phyloP scores from a whole-genome alignment of 1,140 invertebrate species.

The Platorchestia sp. region DNA sequence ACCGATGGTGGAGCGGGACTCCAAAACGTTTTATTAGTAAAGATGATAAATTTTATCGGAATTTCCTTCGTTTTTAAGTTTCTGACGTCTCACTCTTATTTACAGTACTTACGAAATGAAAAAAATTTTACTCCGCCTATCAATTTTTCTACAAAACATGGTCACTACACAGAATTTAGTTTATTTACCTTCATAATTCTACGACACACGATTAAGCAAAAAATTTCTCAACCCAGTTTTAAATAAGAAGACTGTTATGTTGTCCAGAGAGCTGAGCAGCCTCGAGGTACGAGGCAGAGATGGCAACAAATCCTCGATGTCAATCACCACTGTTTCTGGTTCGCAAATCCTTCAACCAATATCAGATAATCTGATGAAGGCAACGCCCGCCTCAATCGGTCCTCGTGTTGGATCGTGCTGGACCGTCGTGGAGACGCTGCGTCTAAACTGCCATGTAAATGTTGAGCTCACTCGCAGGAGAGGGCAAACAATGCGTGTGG shows the following conservation, averaged over 20 bases:
- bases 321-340: not conserved
- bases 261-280: not conserved
- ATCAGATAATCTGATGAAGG: constrained; percentile 25
- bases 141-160: too few relatives aligned
- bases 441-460: not conserved
- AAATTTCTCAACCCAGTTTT: not conserved
- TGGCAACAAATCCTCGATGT: not conserved
- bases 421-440: not conserved
- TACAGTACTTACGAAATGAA: too few relatives aligned
- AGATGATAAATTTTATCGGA: too few relatives aligned
- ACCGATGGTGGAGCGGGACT: too few relatives aligned
- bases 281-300: not conserved
- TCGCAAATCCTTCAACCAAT: not conserved
- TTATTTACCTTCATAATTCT: too few relatives aligned
- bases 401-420: not conserved
- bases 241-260: not conserved
- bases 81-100: too few relatives aligned
- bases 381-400: not conserved
- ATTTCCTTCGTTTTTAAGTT: too few relatives aligned
- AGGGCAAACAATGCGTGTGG: not conserved
- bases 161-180: too few relatives aligned
- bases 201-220: not conserved
- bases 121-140: not conserved
- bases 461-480: not conserved
- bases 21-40: too few relatives aligned